Conservation (phyloP, 2,113 vertebrate genomes). For the Xerus inauris region DNA sequence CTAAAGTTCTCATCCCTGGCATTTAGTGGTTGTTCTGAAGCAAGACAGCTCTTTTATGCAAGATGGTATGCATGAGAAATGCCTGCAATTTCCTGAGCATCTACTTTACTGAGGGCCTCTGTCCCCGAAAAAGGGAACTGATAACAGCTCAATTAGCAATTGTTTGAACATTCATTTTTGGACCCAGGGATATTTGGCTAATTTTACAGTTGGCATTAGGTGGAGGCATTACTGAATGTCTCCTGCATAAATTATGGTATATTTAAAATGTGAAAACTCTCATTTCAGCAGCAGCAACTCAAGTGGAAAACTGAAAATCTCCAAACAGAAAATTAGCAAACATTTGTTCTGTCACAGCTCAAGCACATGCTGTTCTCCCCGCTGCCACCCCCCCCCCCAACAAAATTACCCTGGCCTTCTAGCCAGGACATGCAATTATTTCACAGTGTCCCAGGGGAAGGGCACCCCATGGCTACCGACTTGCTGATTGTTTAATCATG, state of each 20-base stretch:
- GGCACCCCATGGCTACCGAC: slow-evolving; percentile 69
- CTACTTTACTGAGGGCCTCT: slow-evolving; percentile 44
- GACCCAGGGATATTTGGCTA: slow-evolving; percentile 71
- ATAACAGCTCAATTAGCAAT: slow-evolving; percentile 71
- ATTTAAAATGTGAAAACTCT: slow-evolving; percentile 83
- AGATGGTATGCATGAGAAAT: background rate
- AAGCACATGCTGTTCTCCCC: slow-evolving; percentile 64
- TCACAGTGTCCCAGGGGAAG: slow-evolving; percentile 61
- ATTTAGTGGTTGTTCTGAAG: background rate
- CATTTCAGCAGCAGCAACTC: slow-evolving; percentile 81
- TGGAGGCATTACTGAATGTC: slow-evolving; percentile 80
- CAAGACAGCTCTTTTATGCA: background rate
- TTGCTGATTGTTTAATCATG: slow-evolving; percentile 79
- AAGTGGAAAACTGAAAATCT: slow-evolving; percentile 86
- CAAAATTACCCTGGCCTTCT: slow-evolving; percentile 72
- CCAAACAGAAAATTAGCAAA: slow-evolving; percentile 85
- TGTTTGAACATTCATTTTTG: slow-evolving; percentile 74
- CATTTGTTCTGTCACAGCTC: slow-evolving; percentile 82
- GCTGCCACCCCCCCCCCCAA: slow-evolving; percentile 48
- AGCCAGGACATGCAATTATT: slow-evolving; percentile 66
- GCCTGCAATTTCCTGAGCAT: background rate
- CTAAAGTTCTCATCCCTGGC: background rate
- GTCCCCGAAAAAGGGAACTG: background rate
- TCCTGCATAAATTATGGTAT: slow-evolving; percentile 81
- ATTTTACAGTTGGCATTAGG: slow-evolving; percentile 81